Evolutionary conservation across 2,797 vertebrate species (phyloP), one percentile per base, ranked within the genome.

Genomic region (Myotis daubentonii): DNA sequence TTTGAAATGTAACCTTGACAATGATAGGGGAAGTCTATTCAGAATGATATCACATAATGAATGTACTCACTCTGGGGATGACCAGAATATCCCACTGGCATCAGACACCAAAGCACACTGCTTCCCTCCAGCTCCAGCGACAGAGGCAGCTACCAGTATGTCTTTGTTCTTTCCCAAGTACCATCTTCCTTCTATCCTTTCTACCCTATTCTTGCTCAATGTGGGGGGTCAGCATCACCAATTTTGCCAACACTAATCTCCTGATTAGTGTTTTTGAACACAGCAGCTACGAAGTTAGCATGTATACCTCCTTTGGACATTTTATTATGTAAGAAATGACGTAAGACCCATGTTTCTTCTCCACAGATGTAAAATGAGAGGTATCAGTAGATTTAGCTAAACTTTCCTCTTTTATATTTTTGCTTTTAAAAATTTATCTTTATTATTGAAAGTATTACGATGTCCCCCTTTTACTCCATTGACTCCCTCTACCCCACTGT

Each of bases 221-320:
- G 4, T 30, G 3, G 19, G 13, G 0, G 11, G 20, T 81, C 6
- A 47, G 11, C 3, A 57, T 33, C n/a, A 36, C n/a, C 0, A 0
- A 30, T 87, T 87, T 84, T 28, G 7, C 38, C 13, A 80, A 74
- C 8, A 41, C 3, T 23, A 7, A 38, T 57, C 19, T 82, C 22
- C 19, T 44, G n/a, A 60, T 76, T 44, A 11, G 19, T 81, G 13
- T 51, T 94, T 94, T 80, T 88, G 8, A 84, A 72, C 25, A 44
- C 23, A 25, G 11, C n/a, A 74, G 20, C 82, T 74, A 87, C 30
- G 20, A 70, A 30, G 19, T 80, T 66, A 51, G 6, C 33, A 44
- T 79, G 22, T 12, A 66, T 47, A 22, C 2, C 68, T 60, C 17
- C 60, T 66, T 78, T 30, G 25, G 9, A 25, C n/a, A 51, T 72